A percentile compares a stretch with the other conserved stretches of the same genome.
These are phyloP conservation scores for Brachyptera risi DNA, from an alignment of 2,888 invertebrate species.

Conservation along the genomic window DNA sequence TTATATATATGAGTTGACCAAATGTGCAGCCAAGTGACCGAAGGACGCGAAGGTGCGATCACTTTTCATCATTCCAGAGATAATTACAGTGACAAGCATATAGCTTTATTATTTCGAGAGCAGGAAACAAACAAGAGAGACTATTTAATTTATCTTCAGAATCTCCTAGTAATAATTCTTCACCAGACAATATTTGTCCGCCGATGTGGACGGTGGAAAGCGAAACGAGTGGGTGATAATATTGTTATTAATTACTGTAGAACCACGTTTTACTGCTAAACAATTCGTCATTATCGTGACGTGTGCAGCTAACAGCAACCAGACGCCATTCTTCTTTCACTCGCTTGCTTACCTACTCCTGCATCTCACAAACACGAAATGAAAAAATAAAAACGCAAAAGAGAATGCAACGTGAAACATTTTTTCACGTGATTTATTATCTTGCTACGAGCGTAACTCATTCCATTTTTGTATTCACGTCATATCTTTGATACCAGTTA, in stretches of 20 bases:
- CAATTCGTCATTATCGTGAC: constrained; percentile 1
- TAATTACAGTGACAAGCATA: no score
- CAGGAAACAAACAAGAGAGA: background rate
- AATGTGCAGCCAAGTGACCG: no score
- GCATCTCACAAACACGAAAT: constrained; percentile 5
- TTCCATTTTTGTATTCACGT: background rate
- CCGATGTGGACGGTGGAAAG: background rate
- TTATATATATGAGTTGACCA: no score
- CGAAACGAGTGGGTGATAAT: constrained; percentile 15
- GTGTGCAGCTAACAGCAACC: background rate
- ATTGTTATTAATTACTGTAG: constrained; percentile 4
- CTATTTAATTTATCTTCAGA: background rate
- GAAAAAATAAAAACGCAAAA: no score
- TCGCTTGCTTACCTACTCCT: no score
- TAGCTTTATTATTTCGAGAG: no score
- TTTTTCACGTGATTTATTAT: constrained; percentile 2
- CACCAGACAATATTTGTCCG: background rate
- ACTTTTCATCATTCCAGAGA: no score
- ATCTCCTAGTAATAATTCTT: constrained; percentile 1
- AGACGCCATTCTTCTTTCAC: no score
- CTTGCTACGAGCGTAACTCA: constrained; percentile 1
- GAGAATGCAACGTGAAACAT: no score
- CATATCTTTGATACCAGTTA: constrained; percentile 9
- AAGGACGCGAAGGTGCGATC: no score
- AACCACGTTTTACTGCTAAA: constrained; percentile 5